Evolutionary conservation across 2,113 vertebrate species (phyloP), one percentile per base, ranked within the genome.

Genomic region (Sus scrofa): DNA sequence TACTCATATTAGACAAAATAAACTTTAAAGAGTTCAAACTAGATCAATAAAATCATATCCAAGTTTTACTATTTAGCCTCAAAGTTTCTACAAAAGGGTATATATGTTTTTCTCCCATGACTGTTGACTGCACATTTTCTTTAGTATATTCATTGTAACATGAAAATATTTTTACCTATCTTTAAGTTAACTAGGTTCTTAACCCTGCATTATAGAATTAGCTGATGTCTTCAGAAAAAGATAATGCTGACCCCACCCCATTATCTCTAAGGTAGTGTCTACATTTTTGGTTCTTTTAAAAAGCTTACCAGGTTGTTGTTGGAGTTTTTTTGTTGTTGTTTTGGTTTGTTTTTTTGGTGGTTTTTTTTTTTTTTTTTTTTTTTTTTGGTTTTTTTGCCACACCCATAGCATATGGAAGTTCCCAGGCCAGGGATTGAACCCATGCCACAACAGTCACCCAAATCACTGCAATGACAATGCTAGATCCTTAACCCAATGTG

Each of bases 41-140:
- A 98, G 98, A 84, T 97, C 98, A 82, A 94, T 97, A 95, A 98
- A 98, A 97, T 98, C 94, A 37, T 98, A 98, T 93, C 96, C 98
- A 60, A 96, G 98, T 7, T 96, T 98, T 67, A 97, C 86, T 78
- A 94, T 96, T 24, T 89, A 98, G 27, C 98, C 98, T 86, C 99
- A 98, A 84, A 99, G 98, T 90, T 98, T 99, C 96, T 99, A 98
- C 92, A 99, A 98, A 98, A 98, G 98, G 98, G 98, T 99, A 98
- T 78, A 98, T 97, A 68, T 60, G 56, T 62, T 86, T 93, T 84
- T 88, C 37, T 83, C 37, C 26, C 32, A 15, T 10, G 16, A 26
- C 3, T 90, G 7, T 84, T 92, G 60, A 39, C n/a, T 86, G 92
- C 60, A 8, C 12, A 67, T 86, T 84, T 92, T 94, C 67, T 62